Conservation (phyloP, 2,113 vertebrate species). For the Pitta sordida region DNA sequence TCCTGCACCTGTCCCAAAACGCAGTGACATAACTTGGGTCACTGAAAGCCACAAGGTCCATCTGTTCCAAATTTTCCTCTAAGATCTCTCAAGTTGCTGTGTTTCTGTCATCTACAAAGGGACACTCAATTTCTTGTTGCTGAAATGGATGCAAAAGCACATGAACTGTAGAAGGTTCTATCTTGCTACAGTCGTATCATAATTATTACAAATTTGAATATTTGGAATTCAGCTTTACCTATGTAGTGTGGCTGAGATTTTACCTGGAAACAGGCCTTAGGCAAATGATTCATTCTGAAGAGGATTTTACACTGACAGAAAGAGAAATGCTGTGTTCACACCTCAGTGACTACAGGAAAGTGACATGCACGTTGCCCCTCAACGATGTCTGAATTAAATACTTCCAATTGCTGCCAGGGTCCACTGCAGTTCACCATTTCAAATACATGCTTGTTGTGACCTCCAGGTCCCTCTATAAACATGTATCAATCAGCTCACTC, state of each 20-base stretch:
- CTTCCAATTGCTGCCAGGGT: neutral
- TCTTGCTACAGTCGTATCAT: neutral
- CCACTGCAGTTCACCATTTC: neutral
- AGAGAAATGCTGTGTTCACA: neutral
- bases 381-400: neutral
- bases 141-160: neutral
- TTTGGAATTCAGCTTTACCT: neutral
- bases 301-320: neutral
- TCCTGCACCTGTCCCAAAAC: neutral
- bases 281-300: neutral
- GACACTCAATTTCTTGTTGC: neutral
- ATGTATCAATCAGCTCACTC: neutral
- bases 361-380: accelerated
- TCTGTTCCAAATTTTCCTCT: neutral
- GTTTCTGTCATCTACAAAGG: neutral
- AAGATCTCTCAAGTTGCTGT: neutral
- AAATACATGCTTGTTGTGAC: neutral
- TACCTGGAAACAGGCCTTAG: neutral
- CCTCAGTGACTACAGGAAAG: neutral
- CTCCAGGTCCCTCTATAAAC: neutral
- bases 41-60: neutral
- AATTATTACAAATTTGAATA: neutral
- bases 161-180: neutral
- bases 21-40: neutral
- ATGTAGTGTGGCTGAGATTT: neutral